Percentiles rank a stretch among this genome's conserved stretches.
Conservation (phyloP, 2,888 invertebrate genomes). For the Trichacis sp. region DNA sequence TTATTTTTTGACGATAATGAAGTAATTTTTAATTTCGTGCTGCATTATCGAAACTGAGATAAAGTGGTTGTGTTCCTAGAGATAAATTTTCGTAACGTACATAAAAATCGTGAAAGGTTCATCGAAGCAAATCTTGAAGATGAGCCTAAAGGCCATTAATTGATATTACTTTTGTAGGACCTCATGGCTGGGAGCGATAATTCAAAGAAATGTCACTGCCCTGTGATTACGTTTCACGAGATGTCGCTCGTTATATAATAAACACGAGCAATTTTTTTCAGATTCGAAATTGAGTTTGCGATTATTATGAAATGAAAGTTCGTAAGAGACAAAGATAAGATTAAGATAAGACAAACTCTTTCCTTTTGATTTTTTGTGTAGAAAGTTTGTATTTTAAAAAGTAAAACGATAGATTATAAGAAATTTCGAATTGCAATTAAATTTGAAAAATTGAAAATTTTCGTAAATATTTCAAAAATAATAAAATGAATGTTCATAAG, state of each 20-base stretch:
- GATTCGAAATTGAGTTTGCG: not conserved
- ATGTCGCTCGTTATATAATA: not conserved
- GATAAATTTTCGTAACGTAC: not conserved
- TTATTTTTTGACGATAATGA: not conserved
- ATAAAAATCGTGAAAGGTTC: not conserved
- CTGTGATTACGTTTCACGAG: not conserved
- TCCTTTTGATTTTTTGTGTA: slow-evolving; percentile 21
- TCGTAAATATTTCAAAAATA: no score
- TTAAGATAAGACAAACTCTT: slow-evolving; percentile 11
- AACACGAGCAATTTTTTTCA: not conserved
- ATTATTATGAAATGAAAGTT: slow-evolving; percentile 8
- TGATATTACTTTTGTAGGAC: slow-evolving; percentile 3
- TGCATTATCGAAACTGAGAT: not conserved
- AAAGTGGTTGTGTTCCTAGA: not conserved
- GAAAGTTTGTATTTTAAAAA: no score
- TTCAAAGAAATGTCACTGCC: not conserved
- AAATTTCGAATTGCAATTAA: no score
- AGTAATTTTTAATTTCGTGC: not conserved
- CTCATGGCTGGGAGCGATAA: not conserved
- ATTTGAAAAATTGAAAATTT: no score
- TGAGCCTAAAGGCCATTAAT: slow-evolving; percentile 2
- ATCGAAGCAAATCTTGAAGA: not conserved
- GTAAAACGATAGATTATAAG: no score
- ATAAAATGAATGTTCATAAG: no score
- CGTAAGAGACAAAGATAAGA: slow-evolving; percentile 23